Evolutionary conservation across 2,113 vertebrate genomes (phyloP).

Genomic region (Phyllostomus discolor): DNA sequence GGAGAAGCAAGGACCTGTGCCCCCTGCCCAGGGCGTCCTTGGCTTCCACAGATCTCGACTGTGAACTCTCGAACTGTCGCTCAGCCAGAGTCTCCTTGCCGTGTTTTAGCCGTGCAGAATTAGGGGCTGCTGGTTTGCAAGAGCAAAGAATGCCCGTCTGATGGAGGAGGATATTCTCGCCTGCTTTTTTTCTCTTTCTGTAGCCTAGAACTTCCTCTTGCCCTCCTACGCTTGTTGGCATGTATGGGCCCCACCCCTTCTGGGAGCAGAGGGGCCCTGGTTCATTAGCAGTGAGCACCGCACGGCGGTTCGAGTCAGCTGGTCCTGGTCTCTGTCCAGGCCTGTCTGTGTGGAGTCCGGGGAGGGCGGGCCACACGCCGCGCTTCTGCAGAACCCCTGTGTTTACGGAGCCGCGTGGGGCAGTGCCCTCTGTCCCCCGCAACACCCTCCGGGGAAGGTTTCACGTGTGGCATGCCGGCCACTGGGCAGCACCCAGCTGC

Average conservation of each 20-base stretch:
- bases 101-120: not conserved
- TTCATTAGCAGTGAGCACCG: conserved; percentile 13
- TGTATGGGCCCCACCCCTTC: not conserved
- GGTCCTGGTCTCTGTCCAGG: not conserved
- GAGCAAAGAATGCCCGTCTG: not conserved
- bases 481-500: not conserved
- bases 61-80: not conserved
- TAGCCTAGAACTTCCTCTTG: not conserved
- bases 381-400: not conserved
- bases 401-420: not conserved
- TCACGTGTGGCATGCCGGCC: fast-evolving
- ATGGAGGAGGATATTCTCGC: not conserved
- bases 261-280: not conserved
- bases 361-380: not conserved
- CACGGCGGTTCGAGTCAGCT: not conserved
- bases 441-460: not conserved
- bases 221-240: not conserved
- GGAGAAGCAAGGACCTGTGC: not conserved
- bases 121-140: not conserved
- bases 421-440: not conserved
- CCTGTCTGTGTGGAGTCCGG: not conserved
- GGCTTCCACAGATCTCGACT: not conserved
- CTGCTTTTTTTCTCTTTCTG: not conserved
- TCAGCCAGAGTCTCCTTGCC: not conserved
- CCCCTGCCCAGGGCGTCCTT: not conserved